These are phyloP conservation scores for Operophtera brumata DNA, from an alignment of 2,888 invertebrate species.

Conservation along the genomic window DNA sequence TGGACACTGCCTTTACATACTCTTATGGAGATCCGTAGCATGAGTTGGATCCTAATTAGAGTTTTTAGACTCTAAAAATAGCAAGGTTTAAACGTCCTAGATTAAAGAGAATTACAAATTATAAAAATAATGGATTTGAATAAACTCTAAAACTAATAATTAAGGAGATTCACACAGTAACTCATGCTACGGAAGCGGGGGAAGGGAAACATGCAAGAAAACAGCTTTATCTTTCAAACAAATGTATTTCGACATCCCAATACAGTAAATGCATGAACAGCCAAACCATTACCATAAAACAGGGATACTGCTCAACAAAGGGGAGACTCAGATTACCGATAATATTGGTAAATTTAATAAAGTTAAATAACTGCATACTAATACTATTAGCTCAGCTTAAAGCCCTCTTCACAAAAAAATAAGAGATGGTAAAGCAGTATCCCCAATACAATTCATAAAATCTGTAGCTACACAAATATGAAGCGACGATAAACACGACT, in stretches of 20 bases:
- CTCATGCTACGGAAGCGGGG: slow-evolving; percentile 58
- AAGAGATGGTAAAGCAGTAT: slow-evolving; percentile 44
- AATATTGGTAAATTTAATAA: neutral
- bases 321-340: neutral
- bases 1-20: slow-evolving; percentile 1
- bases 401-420: slow-evolving; percentile 1
- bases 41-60: slow-evolving; percentile 19
- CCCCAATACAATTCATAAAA: slow-evolving; percentile 46
- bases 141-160: neutral
- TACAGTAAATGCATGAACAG: slow-evolving; percentile 69
- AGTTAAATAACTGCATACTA: slow-evolving; percentile 9
- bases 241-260: slow-evolving; percentile 74
- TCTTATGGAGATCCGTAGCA: slow-evolving; percentile 36
- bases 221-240: slow-evolving; percentile 68
- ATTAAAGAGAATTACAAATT: neutral
- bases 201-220: slow-evolving; percentile 75
- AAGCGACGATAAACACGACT: slow-evolving; percentile 54
- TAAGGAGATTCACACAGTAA: slow-evolving; percentile 10
- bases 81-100: neutral
- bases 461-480: slow-evolving; percentile 56
- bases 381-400: neutral
- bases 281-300: slow-evolving; percentile 54
- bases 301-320: slow-evolving; percentile 48
- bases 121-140: neutral
- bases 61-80: too few species aligned